Evolutionary conservation across 2,797 vertebrate genomes (phyloP), one percentile per base, ranked within the genome.

Genomic region (Thunnus albacares): DNA sequence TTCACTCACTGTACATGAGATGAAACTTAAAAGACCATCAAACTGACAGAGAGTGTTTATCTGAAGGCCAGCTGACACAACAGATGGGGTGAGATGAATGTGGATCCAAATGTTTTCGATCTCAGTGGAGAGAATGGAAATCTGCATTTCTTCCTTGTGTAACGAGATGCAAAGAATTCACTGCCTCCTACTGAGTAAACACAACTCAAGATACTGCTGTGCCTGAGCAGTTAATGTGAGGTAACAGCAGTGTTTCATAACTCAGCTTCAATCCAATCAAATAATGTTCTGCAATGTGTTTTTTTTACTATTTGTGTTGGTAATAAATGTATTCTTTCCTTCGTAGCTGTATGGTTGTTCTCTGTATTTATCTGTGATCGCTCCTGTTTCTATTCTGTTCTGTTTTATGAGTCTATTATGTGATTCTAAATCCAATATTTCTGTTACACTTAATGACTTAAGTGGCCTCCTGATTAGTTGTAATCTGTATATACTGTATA

Each of bases 11-110:
- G 24, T 84, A 71, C 68, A 82, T 30, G 79, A 26, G 52, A 81
- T 73, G 55, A 76, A 82, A 74, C 59, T 81, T 69, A 58, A 82
- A 83, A 86, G 81, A 65, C 47, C 41, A 69, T 75, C 67, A 79
- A 73, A 65, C 63, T 79, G 79, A 83, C 69, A 70, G 60, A 49
- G 41, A 51, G 58, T 77, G 82, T 82, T 85, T 81, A 82, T 75
- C 55, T 70, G 72, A 83, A 77, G 61, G 80, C 83, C 77, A 79
- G 71, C 83, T 82, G 81, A 81, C 81, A 84, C 60, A 60, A 76
- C 69, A 75, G 45, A 82, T 81, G 62, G 65, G 78, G 69, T 18
- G 59, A 70, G 47, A 75, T 59, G 52, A 77, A 68, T 60, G 64
- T 71, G 52, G 74, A 83, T 77, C 49, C 10, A 71, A 74, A 84